Evolutionary conservation across 2,888 invertebrate species (phyloP), one percentile per base, ranked within the genome.

Genomic region (Prenolepis imparis): DNA sequence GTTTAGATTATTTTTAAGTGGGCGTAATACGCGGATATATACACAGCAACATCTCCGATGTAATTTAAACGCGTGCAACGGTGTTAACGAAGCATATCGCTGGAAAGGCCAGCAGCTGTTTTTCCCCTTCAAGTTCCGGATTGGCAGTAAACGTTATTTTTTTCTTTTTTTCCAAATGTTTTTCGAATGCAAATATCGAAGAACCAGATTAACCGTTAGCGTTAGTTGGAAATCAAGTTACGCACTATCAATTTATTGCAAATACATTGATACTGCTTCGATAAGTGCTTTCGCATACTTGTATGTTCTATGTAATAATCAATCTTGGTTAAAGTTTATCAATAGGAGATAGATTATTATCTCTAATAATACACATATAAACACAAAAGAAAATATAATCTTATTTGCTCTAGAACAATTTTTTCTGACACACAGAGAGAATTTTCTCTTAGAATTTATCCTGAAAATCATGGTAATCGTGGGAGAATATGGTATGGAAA

Each of bases 21-120:
- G 44, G 59, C 32, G 72, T 68, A 80, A 66, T 55, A 44, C 72
- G 67, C 44, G 78, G 28, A 41, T 68, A 15, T 70, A 52, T 52
- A 57, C 68, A 41, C 32, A 57, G 59, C 59, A 44, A 59, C 72
- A 80, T 80, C 72, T 72, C 72, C 78, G 48, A 36, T 61, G 44
- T 59, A 72, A 80, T 72, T 80, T 72, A 72, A 70, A 80, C 72
- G 78, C 70, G 78, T 48, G 72, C 78, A 80, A 80, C 78, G 78
- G 78, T 24, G 70, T 48, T 72, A 80, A 59, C 78, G 78, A 80
- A 80, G 78, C 78, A 72, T 80, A 72, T 80, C 78, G 78, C 41
- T 57, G 55, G 78, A 80, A 59, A 44, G 67, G 24, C 59, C 72
- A 80, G 72, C 70, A 70, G 78, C 15, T 32, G 41, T 57, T 36